Base-by-base conservation (phyloP, 1,140 invertebrate species). In the Geopemphigus sp. region DNA sequence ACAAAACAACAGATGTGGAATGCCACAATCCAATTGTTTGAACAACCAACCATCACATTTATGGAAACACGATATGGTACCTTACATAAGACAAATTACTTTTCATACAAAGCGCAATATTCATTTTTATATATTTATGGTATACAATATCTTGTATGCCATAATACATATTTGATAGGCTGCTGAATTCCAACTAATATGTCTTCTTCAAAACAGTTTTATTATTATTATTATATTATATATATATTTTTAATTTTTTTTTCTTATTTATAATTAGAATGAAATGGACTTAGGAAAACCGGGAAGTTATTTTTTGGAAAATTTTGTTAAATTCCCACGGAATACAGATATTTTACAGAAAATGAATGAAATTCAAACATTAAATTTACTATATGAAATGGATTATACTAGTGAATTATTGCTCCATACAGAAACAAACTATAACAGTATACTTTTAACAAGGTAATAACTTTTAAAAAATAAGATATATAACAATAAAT, bases 1-100 rank as follows among this genome's bases (percentile, higher is more conserved):
- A 53, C 88, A 88, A 82, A 84, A 84, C 5, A 84, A 87, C 68
- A 82, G 87, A 72, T 88, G 88, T 74, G 82, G 82, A 66, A 82
- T 83, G 22, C 83, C 84, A 5, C 83, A 82, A 61, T 85, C 85
- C 32, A 85, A 85, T 47, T 88, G 88, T 84, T 84, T 88, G 66
- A 83, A 85, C 1, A 73, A 73, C 14, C 70, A 73, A 56, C 70
- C 70, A 61, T 87, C 88, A 82, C 83, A 87, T 57, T 83, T 87
- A 68, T 87, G 86, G 86, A 82, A 82, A 78, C 83, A 85, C 72
- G 87, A 88, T 82, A 83, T 81, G 83, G 85, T 85, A 39, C 32
- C 32, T n/a, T 39, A 83, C 80, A 22, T 50, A 19, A 29, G 3
- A 32, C 17, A 63, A 50, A 50, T 50, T 50, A 12, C 5, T 50